Base-by-base conservation (phyloP, 2,113 vertebrate species). In the Hippocampus barbouri region DNA sequence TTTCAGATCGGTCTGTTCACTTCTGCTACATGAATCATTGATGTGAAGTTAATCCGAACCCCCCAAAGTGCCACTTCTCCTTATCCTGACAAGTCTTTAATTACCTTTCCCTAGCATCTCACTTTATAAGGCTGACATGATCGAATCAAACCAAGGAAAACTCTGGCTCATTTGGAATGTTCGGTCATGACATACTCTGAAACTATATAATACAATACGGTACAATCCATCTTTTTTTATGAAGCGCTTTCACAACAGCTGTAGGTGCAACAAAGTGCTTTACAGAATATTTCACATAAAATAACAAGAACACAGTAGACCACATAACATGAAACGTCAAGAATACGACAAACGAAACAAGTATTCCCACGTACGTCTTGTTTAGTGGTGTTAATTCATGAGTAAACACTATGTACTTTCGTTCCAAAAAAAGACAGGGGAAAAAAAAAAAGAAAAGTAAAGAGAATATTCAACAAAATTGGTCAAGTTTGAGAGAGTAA, bases 41-140 rank as follows among this genome's bases (percentile, higher is more conserved):
- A 45, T 45, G 12, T 25, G 63, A n/a, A 66, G n/a, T 45, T 18
- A 49, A 45, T 25, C 23, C 45, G 14, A 8, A 66, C 8, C 11
- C 30, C 14, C 5, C 16, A 63, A n/a, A 38, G 18, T 5, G 20
- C 4, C 21, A 65, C 0, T 34, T 62, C 53, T 43, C 15, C 47
- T 51, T 20, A 51, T 51, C 47, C 47, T 18, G 47, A 16, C 47
- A 16, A 16, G 3, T 49, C 47, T 21, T 71, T 77, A 80, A 87
- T 79, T 81, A 53, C 41, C 20, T 47, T 66, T 77, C 69, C 41
- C 47, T 75, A 68, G 57, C 53, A 68, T 71, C 60, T 74, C 68
- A 76, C 70, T 70, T 72, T 77, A 70, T 34, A 72, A 73, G 56
- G 74, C n/a, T 63, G 62, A 68, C 71, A n/a, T 60, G 53, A 66